Base-by-base conservation (phyloP, 2,797 vertebrate genomes). In the Mustela erminea region DNA sequence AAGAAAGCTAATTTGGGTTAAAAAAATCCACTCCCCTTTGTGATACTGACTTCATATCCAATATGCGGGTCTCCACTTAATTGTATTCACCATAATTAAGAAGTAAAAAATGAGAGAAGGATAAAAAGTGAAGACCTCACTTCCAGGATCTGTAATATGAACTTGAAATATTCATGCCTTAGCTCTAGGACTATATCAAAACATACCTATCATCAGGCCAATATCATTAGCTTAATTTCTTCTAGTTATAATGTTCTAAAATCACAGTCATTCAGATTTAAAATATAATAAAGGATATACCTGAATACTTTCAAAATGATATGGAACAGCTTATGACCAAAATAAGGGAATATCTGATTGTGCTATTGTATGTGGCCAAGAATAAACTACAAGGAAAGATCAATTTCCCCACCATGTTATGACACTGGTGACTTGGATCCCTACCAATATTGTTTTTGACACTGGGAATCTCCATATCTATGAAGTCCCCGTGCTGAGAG, bases 1-100 rank as follows among this genome's bases (percentile, higher is more conserved):
- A 35, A 95, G 54, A 91, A 95, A 97, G 43, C 29, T 97, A 60
- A 93, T 93, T 52, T 72, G 82, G 58, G 43, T 87, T 83, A 93
- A 68, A 25, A 95, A 91, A 83, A 83, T 29, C 43, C 60, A 82
- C 27, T 90, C 25, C 5, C 32, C 3, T 70, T 38, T 38, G 60
- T 35, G 12, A 25, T 38, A 68, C 68, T 81, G 72, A 62, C 11
- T 60, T 93, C n/a, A 77, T 35, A 90, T 35, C 18, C 23, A 77
- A 12, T 27, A 54, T 29, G 25, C 11, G 27, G 1, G 8, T 87
- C 27, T 52, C 75, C 29, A 52, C 27, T 32, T 18, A 75, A 12
- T 1, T 32, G 29, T 32, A 35, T 25, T 90, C n/a, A 56, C 66
- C 87, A 90, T 13, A 70, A n/a, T 46, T 32, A 70, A 93, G n/a